phyloP scores from a whole-genome alignment of 2,113 vertebrate genomes.

The Osmerus mordax region DNA sequence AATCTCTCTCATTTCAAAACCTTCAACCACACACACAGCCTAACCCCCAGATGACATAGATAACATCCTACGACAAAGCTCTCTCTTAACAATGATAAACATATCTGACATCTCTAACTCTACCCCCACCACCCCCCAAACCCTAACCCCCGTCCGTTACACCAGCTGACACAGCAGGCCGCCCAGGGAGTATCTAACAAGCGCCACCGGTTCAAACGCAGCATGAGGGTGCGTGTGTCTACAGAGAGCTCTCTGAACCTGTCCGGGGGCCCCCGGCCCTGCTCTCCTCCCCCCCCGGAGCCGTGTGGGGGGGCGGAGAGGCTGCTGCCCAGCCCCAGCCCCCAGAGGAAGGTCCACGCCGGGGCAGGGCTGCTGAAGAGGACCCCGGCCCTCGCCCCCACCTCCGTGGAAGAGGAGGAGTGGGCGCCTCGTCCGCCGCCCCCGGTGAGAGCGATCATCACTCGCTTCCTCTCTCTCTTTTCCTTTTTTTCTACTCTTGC shows the following conservation, averaged over 20 bases:
- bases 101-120: not conserved
- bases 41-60: too few species aligned
- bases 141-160: not conserved
- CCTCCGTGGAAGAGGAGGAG: conserved; percentile 74
- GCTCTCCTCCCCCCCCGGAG: conserved; percentile 52
- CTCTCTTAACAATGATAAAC: too few species aligned
- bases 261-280: conserved; percentile 61
- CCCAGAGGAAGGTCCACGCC: conserved; percentile 58
- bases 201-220: conserved; percentile 82
- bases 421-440: conserved; percentile 53
- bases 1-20: not conserved
- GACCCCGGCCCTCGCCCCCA: conserved; percentile 68
- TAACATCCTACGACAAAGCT: too few species aligned
- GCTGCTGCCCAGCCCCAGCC: conserved; percentile 33
- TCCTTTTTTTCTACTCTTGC: not conserved
- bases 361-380: conserved; percentile 66
- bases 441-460: conserved; percentile 46
- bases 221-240: conserved; percentile 83
- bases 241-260: conserved; percentile 79
- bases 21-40: not conserved
- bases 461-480: conserved; percentile 11
- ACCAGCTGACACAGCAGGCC: conserved; percentile 61
- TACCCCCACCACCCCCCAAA: not conserved
- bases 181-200: conserved; percentile 76
- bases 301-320: conserved; percentile 35